Evolutionary conservation across 2,797 vertebrate species (phyloP), one percentile per base, ranked within the genome.

Genomic region (Morelia viridis): DNA sequence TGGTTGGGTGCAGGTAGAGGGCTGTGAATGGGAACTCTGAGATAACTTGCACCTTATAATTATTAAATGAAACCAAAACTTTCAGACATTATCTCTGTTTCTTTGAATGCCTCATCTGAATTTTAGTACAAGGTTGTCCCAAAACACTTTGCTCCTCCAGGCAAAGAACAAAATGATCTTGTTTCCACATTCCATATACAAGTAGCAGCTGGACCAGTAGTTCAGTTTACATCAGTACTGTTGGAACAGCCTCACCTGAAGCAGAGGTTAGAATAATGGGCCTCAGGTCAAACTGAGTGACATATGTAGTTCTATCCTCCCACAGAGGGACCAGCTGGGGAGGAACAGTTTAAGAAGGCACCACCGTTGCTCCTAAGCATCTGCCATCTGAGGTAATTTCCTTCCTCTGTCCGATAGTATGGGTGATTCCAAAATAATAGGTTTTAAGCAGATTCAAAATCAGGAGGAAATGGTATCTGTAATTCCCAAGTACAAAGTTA

Each of bases 371-470:
- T 80, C 35, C 19, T 80, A 46, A 80, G 4, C 17, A 46, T 22
- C 31, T 80, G 35, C 19, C 71, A 24, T 24, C 22, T 46, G 19
- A 80, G 35, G 71, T 80, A 80, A 80, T 53, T 53, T 19, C 35
- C 1, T 80, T 80, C 19, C 71, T 24, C 10, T 80, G 22, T 80
- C 71, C 24, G 46, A 46, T 24, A 46, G 41, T 46, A 46, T 65
- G 46, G 50, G 17, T 68, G 95, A 2, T 90, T 28, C 92, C 64
- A 60, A 93, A 90, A 91, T 92, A 91, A 0, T 13, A 93, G 89
- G 24, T 94, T 97, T 95, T 62, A 92, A 95, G 88, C 94, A 90
- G 95, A 89, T 12, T 94, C 8, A 85, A 80, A 95, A 88, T 58
- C 92, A 92, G 64, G 1, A 0, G 91, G 90, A 61, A 94, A 83